These are phyloP conservation scores for Brachionus paranguensis DNA, from an alignment of 1,140 invertebrate species.

Conservation along the genomic window DNA sequence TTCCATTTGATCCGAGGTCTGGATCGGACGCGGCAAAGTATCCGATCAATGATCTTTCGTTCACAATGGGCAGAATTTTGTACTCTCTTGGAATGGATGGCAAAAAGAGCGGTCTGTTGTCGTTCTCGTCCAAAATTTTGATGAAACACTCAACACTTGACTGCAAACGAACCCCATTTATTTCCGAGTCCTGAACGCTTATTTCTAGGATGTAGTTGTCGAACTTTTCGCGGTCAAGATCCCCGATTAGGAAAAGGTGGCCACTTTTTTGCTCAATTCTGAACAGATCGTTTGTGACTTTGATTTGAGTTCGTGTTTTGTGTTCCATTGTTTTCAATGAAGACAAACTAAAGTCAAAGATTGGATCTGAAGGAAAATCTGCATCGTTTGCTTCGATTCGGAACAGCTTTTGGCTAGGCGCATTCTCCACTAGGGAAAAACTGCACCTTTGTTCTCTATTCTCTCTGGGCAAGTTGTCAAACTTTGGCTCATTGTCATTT, in stretches of 20 bases:
- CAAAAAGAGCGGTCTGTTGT: conserved; percentile 13
- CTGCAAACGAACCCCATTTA: not conserved
- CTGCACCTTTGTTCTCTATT: not conserved
- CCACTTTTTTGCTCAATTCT: not conserved
- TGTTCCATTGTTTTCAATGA: not conserved
- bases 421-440: not conserved
- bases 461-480: not conserved
- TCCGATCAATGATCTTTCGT: not conserved
- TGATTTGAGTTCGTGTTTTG: not conserved
- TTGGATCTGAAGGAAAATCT: not conserved
- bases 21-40: conserved; percentile 16
- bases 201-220: not conserved
- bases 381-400: not conserved
- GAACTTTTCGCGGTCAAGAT: conserved; percentile 4
- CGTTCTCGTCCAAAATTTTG: conserved; percentile 19
- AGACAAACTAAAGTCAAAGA: not conserved
- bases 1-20: conserved; percentile 15
- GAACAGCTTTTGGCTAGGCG: not conserved
- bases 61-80: conserved; percentile 27
- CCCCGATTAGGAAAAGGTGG: not conserved
- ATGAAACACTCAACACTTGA: not conserved
- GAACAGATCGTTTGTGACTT: not conserved
- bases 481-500: conserved; percentile 17
- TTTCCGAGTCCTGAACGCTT: not conserved
- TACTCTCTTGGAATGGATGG: not conserved